phyloP scores from a whole-genome alignment of 1,140 invertebrate genomes.

The Gonatopus flavifemur region DNA sequence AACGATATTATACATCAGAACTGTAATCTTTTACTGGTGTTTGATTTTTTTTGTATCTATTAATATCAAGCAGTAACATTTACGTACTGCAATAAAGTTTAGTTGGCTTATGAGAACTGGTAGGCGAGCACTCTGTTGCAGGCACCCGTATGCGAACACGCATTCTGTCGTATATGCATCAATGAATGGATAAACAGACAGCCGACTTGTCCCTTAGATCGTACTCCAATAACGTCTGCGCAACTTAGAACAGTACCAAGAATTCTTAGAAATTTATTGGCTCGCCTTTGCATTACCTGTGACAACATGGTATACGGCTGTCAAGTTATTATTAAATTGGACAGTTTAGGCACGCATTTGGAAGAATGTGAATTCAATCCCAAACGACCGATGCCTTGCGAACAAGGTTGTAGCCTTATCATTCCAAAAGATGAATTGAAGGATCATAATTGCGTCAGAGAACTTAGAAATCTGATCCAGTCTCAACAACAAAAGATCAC shows the following conservation, averaged over 20 bases:
- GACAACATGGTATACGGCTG: slow-evolving; percentile 90
- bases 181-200: slow-evolving; percentile 92
- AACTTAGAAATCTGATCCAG: slow-evolving; percentile 81
- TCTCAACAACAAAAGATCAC: slow-evolving; percentile 83
- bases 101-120: slow-evolving; percentile 32
- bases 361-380: slow-evolving; percentile 94
- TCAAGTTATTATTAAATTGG: slow-evolving; percentile 80
- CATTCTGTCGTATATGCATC: slow-evolving; percentile 91
- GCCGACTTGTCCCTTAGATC: slow-evolving; percentile 90
- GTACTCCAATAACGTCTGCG: slow-evolving; percentile 81
- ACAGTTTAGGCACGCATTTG: slow-evolving; percentile 78
- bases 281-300: slow-evolving; percentile 85
- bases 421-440: slow-evolving; percentile 94
- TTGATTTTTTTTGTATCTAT: too few relatives aligned
- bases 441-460: slow-evolving; percentile 91
- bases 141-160: slow-evolving; percentile 94
- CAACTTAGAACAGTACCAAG: slow-evolving; percentile 88
- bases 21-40: too few relatives aligned
- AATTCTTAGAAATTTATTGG: slow-evolving; percentile 87
- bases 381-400: slow-evolving; percentile 88
- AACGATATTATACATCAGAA: too few relatives aligned
- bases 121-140: slow-evolving; percentile 59
- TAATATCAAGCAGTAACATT: too few relatives aligned
- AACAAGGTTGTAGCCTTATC: slow-evolving; percentile 88
- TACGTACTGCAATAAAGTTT: too few relatives aligned